Percentiles rank a stretch among this genome's conserved stretches.
Evolutionary conservation across 1,140 invertebrate species (phyloP).

Genomic region (Pseudomyrmex pallidus): DNA sequence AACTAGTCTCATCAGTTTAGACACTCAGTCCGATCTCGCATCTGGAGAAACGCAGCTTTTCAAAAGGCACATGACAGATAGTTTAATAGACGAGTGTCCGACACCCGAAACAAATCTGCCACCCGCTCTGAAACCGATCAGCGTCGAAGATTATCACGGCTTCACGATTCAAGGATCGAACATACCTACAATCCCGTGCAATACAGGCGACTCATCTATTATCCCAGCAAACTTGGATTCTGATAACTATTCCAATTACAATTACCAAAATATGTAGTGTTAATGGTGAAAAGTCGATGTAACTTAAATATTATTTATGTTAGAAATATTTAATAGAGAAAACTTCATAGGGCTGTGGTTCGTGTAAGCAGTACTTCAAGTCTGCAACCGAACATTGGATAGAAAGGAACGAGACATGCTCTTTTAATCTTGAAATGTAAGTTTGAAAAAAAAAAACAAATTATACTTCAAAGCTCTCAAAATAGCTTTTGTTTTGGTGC

Average conservation of each 20-base stretch:
- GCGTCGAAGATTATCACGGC: conserved; percentile 87
- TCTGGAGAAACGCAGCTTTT: conserved; percentile 70
- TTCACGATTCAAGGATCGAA: conserved; percentile 89
- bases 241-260: conserved; percentile 73
- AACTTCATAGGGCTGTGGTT: conserved; percentile 4
- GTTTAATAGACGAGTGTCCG: conserved; percentile 85
- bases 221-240: conserved; percentile 76
- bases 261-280: conserved; percentile 75
- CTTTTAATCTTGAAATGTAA: no score
- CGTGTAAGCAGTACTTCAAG: background rate
- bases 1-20: conserved; percentile 86
- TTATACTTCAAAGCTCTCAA: no score
- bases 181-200: conserved; percentile 91
- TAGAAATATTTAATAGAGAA: conserved; percentile 10
- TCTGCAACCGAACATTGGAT: no score
- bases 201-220: conserved; percentile 87
- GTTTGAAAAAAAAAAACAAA: no score
- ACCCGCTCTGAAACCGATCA: conserved; percentile 86
- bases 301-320: conserved; percentile 22
- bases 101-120: conserved; percentile 87
- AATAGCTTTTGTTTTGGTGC: no score
- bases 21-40: conserved; percentile 83
- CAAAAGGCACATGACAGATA: conserved; percentile 75
- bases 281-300: background rate
- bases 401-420: no score